Evolutionary conservation across 1,140 invertebrate genomes (phyloP), one percentile per base, ranked within the genome.

Genomic region (Drosophila seguyi): DNA sequence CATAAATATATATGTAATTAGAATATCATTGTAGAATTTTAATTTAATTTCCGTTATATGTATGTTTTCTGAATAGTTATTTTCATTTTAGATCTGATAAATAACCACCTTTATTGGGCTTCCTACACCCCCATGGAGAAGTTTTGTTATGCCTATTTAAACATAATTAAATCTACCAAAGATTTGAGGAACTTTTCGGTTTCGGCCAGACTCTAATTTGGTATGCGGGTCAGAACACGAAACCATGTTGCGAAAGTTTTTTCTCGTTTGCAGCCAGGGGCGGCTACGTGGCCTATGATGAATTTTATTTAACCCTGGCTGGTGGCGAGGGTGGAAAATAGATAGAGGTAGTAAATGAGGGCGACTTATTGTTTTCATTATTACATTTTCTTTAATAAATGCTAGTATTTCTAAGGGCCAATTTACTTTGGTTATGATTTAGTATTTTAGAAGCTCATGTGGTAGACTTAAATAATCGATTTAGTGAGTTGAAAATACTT

Each of bases 161-260:
- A 58, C 72, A 73, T 85, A 84, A 84, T 84, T 84, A 79, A 84
- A 85, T 80, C 58, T 65, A 42, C 27, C 48, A 67, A 81, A 74
- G 81, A 84, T 81, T 84, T 81, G 36, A 48, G 69, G n/a, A 78
- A 72, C 67, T 78, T 79, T 63, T 65, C 20, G 58, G 47, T 58
- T 50, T 79, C n/a, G 36, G 61, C 63, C 65, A 42, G 50, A 25
- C 57, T 74, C 58, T 20, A 34, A 85, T 84, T 85, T 81, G 18
- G 77, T 85, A 84, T 84, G 77, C 81, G 34, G 73, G 75, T 60
- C 59, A 60, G 77, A 73, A 48, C 41, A 65, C 44, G 58, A 22
- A 39, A 36, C 34, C 55, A 66, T 63, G 73, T 53, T 85, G 77
- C 77, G 39, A 85, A 84, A 85, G 59, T 81, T 84, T 63, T 44